Evolutionary conservation across 64 coral and sea anemone genomes (phyloP), one percentile per base, ranked within the genome.

Genomic region (Montipora cactus): DNA sequence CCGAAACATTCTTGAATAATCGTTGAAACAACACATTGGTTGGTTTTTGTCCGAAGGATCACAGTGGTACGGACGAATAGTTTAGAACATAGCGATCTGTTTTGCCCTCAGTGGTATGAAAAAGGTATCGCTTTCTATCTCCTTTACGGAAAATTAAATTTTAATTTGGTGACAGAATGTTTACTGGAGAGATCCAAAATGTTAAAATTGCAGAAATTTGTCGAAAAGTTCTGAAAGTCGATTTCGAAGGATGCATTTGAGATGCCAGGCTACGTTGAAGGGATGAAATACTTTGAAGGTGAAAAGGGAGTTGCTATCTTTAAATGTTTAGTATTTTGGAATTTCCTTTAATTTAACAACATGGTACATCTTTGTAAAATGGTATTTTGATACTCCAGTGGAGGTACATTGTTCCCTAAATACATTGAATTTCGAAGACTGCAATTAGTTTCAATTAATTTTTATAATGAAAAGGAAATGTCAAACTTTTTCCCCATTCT

Each of bases 371-470:
- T 88, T 87, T 87, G 19, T 75, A 88, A 76, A 55, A 69, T 79
- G 83, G 76, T 95, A 91, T 87, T 89, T 90, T 72, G 67, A 90
- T 61, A 85, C 71, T 74, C 72, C 75, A 79, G 21, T 8, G 61
- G 53, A 71, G 78, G 15, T 58, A 77, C 77, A 92, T 84, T 92
- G 87, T 98, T 84, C 74, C 59, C 89, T 89, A 98, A 95, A 87
- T 88, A 95, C 96, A 92, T 98, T 98, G 96, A 92, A 98, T 98
- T 95, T 89, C 92, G 89, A 85, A 95, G 93, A 98, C 93, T 95
- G 79, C 93, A 98, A 98, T 98, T 98, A 98, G 88, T 83, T 87
- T 77, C 93, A 98, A 98, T 98, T 98, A 98, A 98, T 98, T 69
- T 98, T 95, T 98, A 95, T 90, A 88, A 98, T 98, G 91, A 98